Evolutionary conservation across 2,888 invertebrate species (phyloP), one percentile per base, ranked within the genome.

Genomic region (Synanthedon vespiformis): DNA sequence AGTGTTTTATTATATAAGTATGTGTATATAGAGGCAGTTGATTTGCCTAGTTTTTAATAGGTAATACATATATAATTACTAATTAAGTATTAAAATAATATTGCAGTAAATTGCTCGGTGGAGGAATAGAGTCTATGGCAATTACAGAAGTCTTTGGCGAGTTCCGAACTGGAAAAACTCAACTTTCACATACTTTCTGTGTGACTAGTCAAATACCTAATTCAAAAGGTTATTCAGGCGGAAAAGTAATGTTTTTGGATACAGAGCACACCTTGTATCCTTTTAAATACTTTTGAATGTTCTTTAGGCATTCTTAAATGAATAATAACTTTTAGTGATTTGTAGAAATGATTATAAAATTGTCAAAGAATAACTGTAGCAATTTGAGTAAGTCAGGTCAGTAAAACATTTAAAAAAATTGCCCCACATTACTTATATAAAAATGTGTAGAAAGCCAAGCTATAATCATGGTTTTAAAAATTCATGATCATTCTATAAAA

Each of bases 241-340:
- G 94, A 51, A 95, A 94, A 81, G 93, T 94, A 3, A 92, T 94
- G 77, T 94, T 93, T 71, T 89, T 94, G 48, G 94, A 94, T 70
- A 94, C 94, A 8, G 94, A 94, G 80, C 92, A 94, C 70, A 94
- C 94, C 11, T 95, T 95, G 93, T 94, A 93, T 90, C 90, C 90
- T 90, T 90, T 58, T 13, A 52, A 18, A 48, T 22, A 22, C 22
- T 22, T 22, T 40, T 22, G 34, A 10, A 8, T 34, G 2, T 8
- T 34, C 34, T 10, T 8, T 34, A 27, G 34, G 10, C 8, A 34
- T n/a, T n/a, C n/a, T n/a, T 40, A 49, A 10, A 18, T 34, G 8
- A 40, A 40, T 18, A 40, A 40, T 18, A 16, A 8, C 12, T 49
- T 49, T 11, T 48, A 16, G 2, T 14, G 16, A 14, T 14, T 13